Conservation (phyloP, 2,888 invertebrate species). For the Athalia circularis region DNA sequence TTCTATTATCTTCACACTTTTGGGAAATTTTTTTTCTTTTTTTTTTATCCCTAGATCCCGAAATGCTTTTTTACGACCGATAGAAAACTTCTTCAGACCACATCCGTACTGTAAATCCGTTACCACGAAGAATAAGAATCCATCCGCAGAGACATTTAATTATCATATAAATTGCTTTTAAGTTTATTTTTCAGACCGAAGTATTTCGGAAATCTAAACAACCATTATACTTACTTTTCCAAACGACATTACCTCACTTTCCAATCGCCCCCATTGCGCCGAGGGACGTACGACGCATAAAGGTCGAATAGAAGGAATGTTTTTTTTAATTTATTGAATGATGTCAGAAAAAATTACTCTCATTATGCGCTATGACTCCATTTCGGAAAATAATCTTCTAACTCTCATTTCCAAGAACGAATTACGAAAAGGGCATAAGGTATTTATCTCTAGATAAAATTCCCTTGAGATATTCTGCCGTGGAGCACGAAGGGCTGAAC, state of each 20-base stretch:
- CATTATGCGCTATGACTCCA: too few relatives aligned
- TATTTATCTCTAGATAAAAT: background rate
- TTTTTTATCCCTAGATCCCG: too few relatives aligned
- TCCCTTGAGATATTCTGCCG: conserved; percentile 11
- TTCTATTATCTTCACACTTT: too few relatives aligned
- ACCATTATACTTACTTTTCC: background rate
- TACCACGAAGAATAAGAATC: background rate
- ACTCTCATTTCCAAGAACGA: too few relatives aligned
- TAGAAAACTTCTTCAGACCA: too few relatives aligned
- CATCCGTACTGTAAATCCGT: background rate
- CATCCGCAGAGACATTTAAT: conserved; percentile 55
- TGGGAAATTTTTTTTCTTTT: too few relatives aligned
- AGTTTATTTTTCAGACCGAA: conserved; percentile 54
- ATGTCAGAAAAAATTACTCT: too few relatives aligned
- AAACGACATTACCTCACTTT: background rate
- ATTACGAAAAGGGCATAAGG: background rate
- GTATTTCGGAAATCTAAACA: background rate
- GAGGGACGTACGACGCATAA: too few relatives aligned
- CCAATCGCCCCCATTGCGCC: background rate
- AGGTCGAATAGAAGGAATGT: too few relatives aligned
- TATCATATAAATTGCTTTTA: conserved; percentile 69
- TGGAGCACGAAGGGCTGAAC: conserved; percentile 19
- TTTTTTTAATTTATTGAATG: too few relatives aligned
- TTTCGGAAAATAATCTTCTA: too few relatives aligned
- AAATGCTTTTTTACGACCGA: too few relatives aligned